phyloP scores from a whole-genome alignment of 2,113 vertebrate genomes.

The Brevimyrus niger region DNA sequence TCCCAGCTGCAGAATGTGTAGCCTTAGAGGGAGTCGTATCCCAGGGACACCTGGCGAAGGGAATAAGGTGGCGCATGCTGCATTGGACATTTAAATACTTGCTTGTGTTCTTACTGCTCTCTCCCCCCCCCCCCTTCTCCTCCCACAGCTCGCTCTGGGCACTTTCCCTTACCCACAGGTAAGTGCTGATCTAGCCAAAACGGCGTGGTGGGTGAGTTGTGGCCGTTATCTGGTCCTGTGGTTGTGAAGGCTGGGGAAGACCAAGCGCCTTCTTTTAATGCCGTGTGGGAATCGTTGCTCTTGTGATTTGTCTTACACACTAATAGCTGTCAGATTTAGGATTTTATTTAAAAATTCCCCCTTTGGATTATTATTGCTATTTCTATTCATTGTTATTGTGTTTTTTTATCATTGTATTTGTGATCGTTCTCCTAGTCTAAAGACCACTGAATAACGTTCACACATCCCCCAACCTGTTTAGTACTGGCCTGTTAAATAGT shows the following conservation, averaged over 20 bases:
- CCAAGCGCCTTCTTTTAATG: background rate
- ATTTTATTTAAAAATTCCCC: background rate
- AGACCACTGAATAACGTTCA: background rate
- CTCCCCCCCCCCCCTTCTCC: conserved; percentile 40
- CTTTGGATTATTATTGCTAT: background rate
- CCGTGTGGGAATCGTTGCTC: background rate
- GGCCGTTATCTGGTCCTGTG: background rate
- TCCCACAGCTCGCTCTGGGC: conserved; percentile 73
- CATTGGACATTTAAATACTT: background rate
- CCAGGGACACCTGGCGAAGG: background rate
- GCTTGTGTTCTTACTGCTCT: background rate
- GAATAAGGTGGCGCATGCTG: background rate
- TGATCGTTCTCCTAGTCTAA: background rate
- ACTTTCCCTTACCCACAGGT: conserved; percentile 85
- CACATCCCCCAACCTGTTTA: background rate
- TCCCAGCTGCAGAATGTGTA: background rate
- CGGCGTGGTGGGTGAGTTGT: no score
- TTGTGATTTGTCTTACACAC: background rate
- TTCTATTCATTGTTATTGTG: background rate
- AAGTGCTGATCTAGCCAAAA: conserved; percentile 53
- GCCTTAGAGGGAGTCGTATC: background rate
- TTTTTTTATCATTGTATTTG: background rate
- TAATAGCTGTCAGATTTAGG: background rate
- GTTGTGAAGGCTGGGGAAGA: background rate
- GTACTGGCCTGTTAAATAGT: background rate